A percentile compares a stretch with the other conserved stretches of the same genome.
These are phyloP conservation scores for Euthynnus affinis DNA, from an alignment of 2,797 vertebrate genomes.

Conservation along the genomic window DNA sequence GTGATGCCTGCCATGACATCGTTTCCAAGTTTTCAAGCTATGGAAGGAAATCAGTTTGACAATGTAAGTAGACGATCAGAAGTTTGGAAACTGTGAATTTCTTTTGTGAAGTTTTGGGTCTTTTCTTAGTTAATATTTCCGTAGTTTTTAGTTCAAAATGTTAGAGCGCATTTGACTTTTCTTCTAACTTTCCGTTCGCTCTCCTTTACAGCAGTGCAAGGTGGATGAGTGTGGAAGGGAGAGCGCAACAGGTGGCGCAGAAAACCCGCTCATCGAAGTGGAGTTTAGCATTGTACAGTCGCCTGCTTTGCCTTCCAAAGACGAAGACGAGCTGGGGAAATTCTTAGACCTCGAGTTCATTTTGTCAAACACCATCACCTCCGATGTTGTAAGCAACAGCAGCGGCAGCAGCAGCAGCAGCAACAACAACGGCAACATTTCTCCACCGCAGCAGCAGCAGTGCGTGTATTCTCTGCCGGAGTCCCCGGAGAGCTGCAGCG, in stretches of 20 bases:
- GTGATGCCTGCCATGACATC: slow-evolving; percentile 80
- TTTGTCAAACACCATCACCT: slow-evolving; percentile 87
- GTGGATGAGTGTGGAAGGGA: slow-evolving; percentile 53
- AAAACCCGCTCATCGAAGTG: slow-evolving; percentile 80
- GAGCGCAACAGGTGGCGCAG: slow-evolving; percentile 55
- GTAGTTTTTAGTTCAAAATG: no score
- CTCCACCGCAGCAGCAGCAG: slow-evolving; percentile 62
- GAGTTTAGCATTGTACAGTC: slow-evolving; percentile 86
- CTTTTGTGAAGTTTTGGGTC: no score
- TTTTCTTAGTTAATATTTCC: accelerated
- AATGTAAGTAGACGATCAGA: slow-evolving; percentile 82
- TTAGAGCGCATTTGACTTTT: not conserved
- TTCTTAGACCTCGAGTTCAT: slow-evolving; percentile 95
- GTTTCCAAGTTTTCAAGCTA: slow-evolving; percentile 75
- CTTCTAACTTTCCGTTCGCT: not conserved
- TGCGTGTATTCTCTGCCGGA: slow-evolving; percentile 89
- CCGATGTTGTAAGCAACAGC: slow-evolving; percentile 58
- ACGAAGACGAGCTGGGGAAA: slow-evolving; percentile 91
- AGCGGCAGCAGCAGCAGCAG: slow-evolving; percentile 54
- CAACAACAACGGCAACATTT: slow-evolving; percentile 39
- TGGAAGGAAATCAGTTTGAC: slow-evolving; percentile 83
- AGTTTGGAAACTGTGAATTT: no score
- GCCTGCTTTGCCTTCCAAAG: slow-evolving; percentile 74
- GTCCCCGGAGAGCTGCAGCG: slow-evolving; percentile 92
- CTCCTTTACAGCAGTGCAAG: slow-evolving; percentile 71